These are phyloP conservation scores for Linnaemya tessellans DNA, from an alignment of 2,888 invertebrate genomes.

Conservation along the genomic window DNA sequence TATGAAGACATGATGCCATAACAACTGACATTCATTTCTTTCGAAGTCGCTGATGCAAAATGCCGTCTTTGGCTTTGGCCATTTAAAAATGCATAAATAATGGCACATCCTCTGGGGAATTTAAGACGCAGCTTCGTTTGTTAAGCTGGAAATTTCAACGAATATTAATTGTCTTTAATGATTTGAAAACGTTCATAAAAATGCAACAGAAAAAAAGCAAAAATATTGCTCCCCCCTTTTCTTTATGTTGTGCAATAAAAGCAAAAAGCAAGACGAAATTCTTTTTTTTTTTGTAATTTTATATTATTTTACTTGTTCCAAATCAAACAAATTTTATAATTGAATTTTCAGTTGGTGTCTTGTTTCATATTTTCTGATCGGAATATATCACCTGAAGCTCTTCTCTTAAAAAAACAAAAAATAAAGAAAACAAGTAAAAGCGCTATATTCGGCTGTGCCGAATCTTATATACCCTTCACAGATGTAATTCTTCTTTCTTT, in stretches of 20 bases:
- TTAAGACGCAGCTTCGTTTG: not conserved
- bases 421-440: slow-evolving; percentile 4
- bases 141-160: not conserved
- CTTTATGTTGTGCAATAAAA: slow-evolving; percentile 7
- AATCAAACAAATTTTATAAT: slow-evolving; percentile 59
- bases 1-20: slow-evolving; percentile 21
- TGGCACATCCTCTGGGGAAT: not conserved
- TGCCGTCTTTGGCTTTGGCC: not conserved
- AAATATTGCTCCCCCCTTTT: slow-evolving; percentile 12
- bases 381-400: slow-evolving; percentile 67
- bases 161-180: slow-evolving; percentile 48
- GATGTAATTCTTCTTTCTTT: too few relatives aligned
- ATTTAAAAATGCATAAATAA: slow-evolving; percentile 5
- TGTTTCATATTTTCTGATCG: not conserved
- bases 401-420: slow-evolving; percentile 54
- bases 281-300: slow-evolving; percentile 21
- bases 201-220: slow-evolving; percentile 26
- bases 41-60: not conserved
- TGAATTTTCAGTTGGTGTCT: slow-evolving; percentile 54
- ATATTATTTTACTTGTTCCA: slow-evolving; percentile 43
- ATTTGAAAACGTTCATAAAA: slow-evolving; percentile 60
- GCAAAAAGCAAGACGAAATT: slow-evolving; percentile 6
- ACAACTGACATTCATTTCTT: slow-evolving; percentile 2
- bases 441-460: too few relatives aligned
- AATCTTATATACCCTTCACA: too few relatives aligned